Percentiles rank a stretch among this genome's conserved stretches.
phyloP scores from a whole-genome alignment of 2,888 invertebrate species.

The Cephus runcator region DNA sequence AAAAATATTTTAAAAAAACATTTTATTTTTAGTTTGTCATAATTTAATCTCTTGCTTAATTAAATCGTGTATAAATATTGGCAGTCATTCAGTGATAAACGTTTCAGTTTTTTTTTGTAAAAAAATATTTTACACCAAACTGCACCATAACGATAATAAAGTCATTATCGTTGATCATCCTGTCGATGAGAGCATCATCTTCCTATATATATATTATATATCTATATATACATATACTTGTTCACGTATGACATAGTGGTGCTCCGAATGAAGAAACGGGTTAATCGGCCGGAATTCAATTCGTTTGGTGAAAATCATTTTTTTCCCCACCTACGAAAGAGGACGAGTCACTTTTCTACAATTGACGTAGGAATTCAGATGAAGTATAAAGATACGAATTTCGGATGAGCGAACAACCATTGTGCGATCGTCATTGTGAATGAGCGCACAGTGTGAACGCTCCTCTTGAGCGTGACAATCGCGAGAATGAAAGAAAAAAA shows the following conservation, averaged over 20 bases:
- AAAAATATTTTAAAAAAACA: background rate
- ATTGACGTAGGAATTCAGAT: background rate
- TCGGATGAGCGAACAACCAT: slow-evolving; percentile 29
- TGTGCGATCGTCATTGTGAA: slow-evolving; percentile 17
- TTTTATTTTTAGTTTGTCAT: background rate
- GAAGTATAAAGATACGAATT: slow-evolving; percentile 17
- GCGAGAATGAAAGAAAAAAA: background rate
- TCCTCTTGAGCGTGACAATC: slow-evolving; percentile 3
- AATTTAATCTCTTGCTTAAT: background rate
- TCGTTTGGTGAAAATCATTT: background rate
- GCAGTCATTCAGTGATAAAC: background rate
- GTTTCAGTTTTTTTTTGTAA: background rate
- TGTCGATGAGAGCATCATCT: background rate
- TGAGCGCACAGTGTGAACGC: slow-evolving; percentile 7
- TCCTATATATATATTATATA: background rate
- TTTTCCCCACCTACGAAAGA: background rate
- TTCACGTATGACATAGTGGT: too few relatives aligned
- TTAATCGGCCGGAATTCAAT: background rate
- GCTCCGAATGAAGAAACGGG: background rate
- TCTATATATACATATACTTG: too few relatives aligned
- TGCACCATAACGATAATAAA: background rate
- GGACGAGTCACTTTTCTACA: background rate
- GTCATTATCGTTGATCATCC: background rate
- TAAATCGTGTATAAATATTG: background rate
- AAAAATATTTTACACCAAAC: background rate